Conservation (phyloP, 2,797 vertebrate species). For the Lates japonicus region DNA sequence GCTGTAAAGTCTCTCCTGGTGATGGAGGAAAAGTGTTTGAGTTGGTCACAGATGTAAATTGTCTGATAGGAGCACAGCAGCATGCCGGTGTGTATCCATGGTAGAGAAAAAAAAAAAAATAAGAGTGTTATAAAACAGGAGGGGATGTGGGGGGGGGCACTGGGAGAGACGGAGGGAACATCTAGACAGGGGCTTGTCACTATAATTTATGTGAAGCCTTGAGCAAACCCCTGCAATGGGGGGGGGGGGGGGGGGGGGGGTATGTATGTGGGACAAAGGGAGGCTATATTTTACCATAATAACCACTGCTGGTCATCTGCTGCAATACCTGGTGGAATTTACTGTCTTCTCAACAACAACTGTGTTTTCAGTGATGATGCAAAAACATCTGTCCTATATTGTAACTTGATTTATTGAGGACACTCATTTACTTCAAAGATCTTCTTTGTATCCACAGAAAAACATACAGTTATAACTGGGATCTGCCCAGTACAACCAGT, state of each 20-base stretch:
- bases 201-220: slow-evolving; percentile 70
- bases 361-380: slow-evolving; percentile 4
- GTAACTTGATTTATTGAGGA: not conserved
- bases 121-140: slow-evolving; percentile 26
- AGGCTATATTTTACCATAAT: slow-evolving; percentile 44
- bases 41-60: slow-evolving; percentile 55
- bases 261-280: slow-evolving; percentile 41
- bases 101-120: not conserved
- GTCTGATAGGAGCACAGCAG: slow-evolving; percentile 37
- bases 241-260: not conserved
- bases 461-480: not conserved
- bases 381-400: slow-evolving; percentile 5
- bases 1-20: slow-evolving; percentile 2
- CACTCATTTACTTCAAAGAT: no score
- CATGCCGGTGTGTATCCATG: slow-evolving; percentile 62
- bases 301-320: slow-evolving; percentile 27
- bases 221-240: slow-evolving; percentile 47
- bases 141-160: not conserved
- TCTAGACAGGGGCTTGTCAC: slow-evolving; percentile 56
- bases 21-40: slow-evolving; percentile 14
- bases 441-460: slow-evolving; percentile 4
- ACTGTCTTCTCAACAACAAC: slow-evolving; percentile 13
- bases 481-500: slow-evolving; percentile 6
- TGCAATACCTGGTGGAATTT: slow-evolving; percentile 30
- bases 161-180: slow-evolving; percentile 27